Evolutionary conservation across 1,140 invertebrate genomes (phyloP).

Genomic region (Drosophila willistoni): DNA sequence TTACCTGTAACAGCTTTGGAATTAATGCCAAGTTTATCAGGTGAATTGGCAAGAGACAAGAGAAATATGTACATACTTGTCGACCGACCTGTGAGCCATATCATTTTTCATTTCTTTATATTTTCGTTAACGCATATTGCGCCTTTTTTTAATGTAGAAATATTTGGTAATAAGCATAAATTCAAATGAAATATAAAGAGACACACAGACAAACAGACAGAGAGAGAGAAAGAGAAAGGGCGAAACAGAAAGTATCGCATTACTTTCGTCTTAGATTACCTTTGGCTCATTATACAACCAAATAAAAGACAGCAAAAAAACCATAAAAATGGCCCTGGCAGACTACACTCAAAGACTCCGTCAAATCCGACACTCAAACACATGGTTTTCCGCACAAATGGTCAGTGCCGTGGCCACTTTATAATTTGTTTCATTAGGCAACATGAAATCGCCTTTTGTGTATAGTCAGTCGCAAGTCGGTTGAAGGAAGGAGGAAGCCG

Average conservation of each 20-base stretch:
- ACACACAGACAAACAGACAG: neutral
- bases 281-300: slow-evolving; percentile 67
- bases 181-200: slow-evolving; percentile 40
- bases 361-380: slow-evolving; percentile 21
- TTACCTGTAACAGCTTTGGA: neutral
- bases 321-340: slow-evolving; percentile 22
- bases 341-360: slow-evolving; percentile 14
- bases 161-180: slow-evolving; percentile 77
- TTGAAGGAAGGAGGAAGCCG: slow-evolving; percentile 7
- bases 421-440: slow-evolving; percentile 78
- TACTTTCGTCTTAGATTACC: slow-evolving; percentile 55
- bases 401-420: slow-evolving; percentile 59
- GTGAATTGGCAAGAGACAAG: slow-evolving; percentile 4
- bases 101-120: slow-evolving; percentile 38
- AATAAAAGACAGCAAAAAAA: neutral
- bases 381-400: slow-evolving; percentile 57
- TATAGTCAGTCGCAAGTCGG: too few relatives aligned
- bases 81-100: too few relatives aligned
- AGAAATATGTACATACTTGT: neutral
- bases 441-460: slow-evolving; percentile 74
- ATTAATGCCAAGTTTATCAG: slow-evolving; percentile 5
- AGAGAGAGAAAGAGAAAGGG: slow-evolving; percentile 13
- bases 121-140: slow-evolving; percentile 1
- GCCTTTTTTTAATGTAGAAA: slow-evolving; percentile 35
- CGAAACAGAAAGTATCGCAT: slow-evolving; percentile 66